Conservation (phyloP, 2,113 vertebrate species). For the Trachemys scripta region DNA sequence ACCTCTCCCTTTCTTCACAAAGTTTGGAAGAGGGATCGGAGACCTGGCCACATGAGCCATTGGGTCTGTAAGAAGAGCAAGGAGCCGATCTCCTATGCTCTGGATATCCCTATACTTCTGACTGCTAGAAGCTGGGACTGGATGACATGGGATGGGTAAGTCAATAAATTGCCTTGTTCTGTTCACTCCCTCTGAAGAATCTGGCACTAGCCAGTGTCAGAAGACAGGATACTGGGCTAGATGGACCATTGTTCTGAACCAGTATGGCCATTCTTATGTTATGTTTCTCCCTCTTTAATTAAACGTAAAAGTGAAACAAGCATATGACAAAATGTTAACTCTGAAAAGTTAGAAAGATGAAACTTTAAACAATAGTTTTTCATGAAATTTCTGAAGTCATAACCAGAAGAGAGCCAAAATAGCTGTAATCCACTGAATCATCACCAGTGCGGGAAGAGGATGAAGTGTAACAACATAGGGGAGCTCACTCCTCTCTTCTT, state of each 20-base stretch:
- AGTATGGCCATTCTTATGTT: background rate
- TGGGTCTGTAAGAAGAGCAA: background rate
- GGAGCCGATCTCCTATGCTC: fast-evolving
- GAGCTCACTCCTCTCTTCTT: background rate
- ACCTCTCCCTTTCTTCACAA: background rate
- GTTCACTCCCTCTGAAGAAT: background rate
- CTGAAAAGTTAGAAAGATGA: conserved; percentile 33
- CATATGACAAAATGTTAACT: background rate
- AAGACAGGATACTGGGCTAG: background rate
- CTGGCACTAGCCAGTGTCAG: background rate
- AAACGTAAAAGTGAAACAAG: background rate
- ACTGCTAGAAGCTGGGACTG: background rate
- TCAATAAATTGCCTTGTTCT: background rate
- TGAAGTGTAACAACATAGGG: background rate
- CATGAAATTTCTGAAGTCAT: conserved; percentile 38
- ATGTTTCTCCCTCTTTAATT: background rate
- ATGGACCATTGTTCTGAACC: background rate
- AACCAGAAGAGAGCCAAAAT: conserved; percentile 8
- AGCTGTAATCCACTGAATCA: conserved; percentile 5
- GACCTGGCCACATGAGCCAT: background rate
- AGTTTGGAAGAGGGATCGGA: background rate
- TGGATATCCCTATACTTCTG: background rate
- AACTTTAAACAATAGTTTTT: conserved; percentile 39
- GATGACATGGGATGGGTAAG: background rate
- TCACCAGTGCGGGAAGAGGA: background rate